phyloP scores from a whole-genome alignment of 2,797 vertebrate species.

The Choloepus didactylus region DNA sequence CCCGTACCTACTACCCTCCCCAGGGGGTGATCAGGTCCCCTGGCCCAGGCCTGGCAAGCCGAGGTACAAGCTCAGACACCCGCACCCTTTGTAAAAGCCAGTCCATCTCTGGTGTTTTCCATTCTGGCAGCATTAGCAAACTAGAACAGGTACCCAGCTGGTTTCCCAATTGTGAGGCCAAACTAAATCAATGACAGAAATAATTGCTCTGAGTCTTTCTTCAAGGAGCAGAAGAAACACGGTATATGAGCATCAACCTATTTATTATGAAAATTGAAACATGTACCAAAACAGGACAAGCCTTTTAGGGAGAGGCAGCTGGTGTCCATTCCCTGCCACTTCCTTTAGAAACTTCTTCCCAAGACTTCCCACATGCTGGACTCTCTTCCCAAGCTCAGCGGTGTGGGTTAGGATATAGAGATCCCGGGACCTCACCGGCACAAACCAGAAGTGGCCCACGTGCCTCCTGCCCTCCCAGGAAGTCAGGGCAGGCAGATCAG shows the following conservation, averaged over 20 bases:
- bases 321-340: not conserved
- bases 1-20: too few relatives aligned
- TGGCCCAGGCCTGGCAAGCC: too few relatives aligned
- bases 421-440: not conserved
- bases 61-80: too few relatives aligned
- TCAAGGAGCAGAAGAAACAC: not conserved
- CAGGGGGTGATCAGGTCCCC: too few relatives aligned
- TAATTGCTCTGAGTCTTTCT: not conserved
- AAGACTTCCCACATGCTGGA: not conserved
- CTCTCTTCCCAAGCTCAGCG: not conserved
- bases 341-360: not conserved
- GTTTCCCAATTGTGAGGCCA: conserved; percentile 18
- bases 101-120: too few relatives aligned
- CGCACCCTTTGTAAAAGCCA: too few relatives aligned
- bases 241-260: not conserved
- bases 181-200: not conserved
- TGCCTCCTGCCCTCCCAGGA: too few relatives aligned
- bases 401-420: not conserved
- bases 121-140: too few relatives aligned
- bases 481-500: too few relatives aligned
- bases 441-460: not conserved
- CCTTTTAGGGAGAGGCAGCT: not conserved
- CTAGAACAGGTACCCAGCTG: not conserved
- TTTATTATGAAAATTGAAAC: not conserved
- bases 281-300: not conserved